Evolutionary conservation across 2,888 invertebrate genomes (phyloP).

Genomic region (Spodoptera picta): DNA sequence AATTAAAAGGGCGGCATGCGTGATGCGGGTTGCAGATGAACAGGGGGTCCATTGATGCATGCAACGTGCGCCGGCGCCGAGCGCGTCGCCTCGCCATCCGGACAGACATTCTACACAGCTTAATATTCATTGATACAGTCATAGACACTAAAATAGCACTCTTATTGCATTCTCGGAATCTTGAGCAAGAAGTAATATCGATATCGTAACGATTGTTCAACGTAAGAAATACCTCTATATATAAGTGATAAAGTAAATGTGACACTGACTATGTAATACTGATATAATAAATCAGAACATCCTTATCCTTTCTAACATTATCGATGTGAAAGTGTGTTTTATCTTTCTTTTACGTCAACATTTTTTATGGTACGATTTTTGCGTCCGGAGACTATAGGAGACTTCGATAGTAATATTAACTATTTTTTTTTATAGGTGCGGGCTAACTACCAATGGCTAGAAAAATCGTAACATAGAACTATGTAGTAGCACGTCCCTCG

Average conservation of each 20-base stretch:
- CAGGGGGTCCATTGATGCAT: constrained; percentile 69
- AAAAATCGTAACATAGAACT: too few species aligned
- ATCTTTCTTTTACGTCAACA: too few species aligned
- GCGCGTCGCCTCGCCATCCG: constrained; percentile 60
- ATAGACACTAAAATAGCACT: constrained; percentile 30
- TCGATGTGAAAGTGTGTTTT: too few species aligned
- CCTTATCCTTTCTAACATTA: too few species aligned
- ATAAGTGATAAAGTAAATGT: constrained; percentile 13
- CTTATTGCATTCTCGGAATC: constrained; percentile 31
- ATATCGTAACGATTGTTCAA: constrained; percentile 27
- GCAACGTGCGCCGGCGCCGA: constrained; percentile 59
- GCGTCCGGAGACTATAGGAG: too few species aligned
- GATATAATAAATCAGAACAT: constrained; percentile 14
- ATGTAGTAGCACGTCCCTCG: too few species aligned
- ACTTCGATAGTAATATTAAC: too few species aligned
- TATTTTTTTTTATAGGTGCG: too few species aligned
- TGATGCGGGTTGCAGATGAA: constrained; percentile 79
- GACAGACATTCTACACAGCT: constrained; percentile 44
- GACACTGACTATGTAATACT: constrained; percentile 13
- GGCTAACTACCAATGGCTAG: too few species aligned
- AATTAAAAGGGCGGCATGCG: constrained; percentile 75
- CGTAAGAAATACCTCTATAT: constrained; percentile 42
- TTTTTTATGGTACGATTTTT: too few species aligned
- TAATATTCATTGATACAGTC: constrained; percentile 54
- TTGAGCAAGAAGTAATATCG: constrained; percentile 13